Percentiles rank a stretch among this genome's conserved stretches.
Evolutionary conservation across 2,888 invertebrate species (phyloP).

Genomic region (Tholera decimalis): DNA sequence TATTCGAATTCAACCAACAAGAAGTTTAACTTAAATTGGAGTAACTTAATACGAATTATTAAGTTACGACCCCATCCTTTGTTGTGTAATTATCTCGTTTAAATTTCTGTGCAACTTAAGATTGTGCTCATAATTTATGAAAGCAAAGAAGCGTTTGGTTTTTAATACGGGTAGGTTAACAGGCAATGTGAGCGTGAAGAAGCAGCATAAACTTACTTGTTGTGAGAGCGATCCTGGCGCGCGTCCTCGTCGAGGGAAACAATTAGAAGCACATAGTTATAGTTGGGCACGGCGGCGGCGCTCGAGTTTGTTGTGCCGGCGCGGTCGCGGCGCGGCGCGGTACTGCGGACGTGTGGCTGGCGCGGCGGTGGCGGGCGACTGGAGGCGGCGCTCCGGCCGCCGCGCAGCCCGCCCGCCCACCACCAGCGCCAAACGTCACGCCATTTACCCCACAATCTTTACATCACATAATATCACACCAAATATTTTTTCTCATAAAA

Average conservation of each 20-base stretch:
- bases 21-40: conserved; percentile 24
- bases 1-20: conserved; percentile 26
- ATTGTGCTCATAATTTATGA: conserved; percentile 3
- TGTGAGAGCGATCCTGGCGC: conserved; percentile 58
- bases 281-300: conserved; percentile 76
- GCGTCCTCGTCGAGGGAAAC: conserved; percentile 63
- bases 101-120: conserved; percentile 11
- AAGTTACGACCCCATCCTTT: conserved; percentile 34
- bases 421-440: conserved; percentile 79
- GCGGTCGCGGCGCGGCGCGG: conserved; percentile 61
- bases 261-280: conserved; percentile 77
- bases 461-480: conserved; percentile 82
- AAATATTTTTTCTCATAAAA: conserved; percentile 70
- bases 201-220: conserved; percentile 76
- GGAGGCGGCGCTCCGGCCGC: conserved; percentile 79
- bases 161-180: conserved; percentile 10
- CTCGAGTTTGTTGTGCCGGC: conserved; percentile 83
- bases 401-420: conserved; percentile 83
- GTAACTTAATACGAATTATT: conserved; percentile 21
- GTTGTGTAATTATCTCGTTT: conserved; percentile 7
- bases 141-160: conserved; percentile 46
- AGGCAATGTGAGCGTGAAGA: conserved; percentile 38
- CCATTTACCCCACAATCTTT: conserved; percentile 86
- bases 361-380: conserved; percentile 85
- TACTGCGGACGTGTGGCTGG: conserved; percentile 83